These are phyloP conservation scores for Ashinkailepas kermadecensis DNA, from an alignment of 2,888 invertebrate species.

Conservation along the genomic window DNA sequence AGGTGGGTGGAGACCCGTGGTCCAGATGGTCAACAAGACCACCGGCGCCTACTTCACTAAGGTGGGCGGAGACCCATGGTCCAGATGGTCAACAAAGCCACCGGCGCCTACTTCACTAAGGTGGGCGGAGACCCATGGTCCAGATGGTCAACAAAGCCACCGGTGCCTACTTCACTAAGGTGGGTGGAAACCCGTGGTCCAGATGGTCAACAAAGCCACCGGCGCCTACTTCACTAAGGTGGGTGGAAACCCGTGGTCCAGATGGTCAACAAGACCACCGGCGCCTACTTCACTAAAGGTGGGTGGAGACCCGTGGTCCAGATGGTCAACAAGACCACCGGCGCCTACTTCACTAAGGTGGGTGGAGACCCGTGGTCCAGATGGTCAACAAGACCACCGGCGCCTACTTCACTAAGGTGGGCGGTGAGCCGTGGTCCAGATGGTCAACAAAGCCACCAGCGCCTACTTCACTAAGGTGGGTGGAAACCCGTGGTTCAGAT, in stretches of 20 bases:
- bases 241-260: conserved; percentile 62
- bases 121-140: no score
- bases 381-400: conserved; percentile 64
- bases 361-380: conserved; percentile 62
- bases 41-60: no score
- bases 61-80: no score
- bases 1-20: no score
- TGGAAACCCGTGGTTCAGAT: conserved; percentile 72
- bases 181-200: conserved; percentile 52
- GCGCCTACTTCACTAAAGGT: conserved; percentile 41
- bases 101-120: no score
- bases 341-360: conserved; percentile 40
- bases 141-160: no score
- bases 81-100: no score
- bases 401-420: conserved; percentile 39
- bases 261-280: conserved; percentile 64
- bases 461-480: conserved; percentile 39
- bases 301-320: conserved; percentile 62
- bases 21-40: no score
- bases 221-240: conserved; percentile 42
- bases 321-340: conserved; percentile 64
- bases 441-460: conserved; percentile 61
- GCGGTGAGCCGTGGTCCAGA: conserved; percentile 67
- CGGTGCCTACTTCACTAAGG: no score
- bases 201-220: conserved; percentile 67